Evolutionary conservation across 2,797 vertebrate species (phyloP).

Genomic region (Enteromius radiatus): DNA sequence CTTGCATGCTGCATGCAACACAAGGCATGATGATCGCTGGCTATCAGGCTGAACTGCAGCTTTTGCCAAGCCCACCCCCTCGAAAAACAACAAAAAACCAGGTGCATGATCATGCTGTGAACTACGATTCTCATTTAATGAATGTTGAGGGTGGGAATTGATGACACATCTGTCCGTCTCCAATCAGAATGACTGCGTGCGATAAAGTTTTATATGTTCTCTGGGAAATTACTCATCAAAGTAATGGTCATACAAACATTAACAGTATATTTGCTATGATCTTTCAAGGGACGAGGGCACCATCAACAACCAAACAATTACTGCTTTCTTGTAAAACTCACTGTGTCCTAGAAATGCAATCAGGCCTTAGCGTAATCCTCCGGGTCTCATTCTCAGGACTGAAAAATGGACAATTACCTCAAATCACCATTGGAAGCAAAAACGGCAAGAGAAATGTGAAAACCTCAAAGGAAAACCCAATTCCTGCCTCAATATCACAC

Average conservation of each 20-base stretch:
- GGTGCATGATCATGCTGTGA: background rate
- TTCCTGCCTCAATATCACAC: background rate
- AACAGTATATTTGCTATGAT: constrained; percentile 18
- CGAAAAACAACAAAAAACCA: background rate
- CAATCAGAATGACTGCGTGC: background rate
- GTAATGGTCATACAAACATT: constrained; percentile 17
- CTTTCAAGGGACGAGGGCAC: background rate
- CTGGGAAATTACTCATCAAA: background rate
- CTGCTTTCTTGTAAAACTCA: constrained; percentile 5
- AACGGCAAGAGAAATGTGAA: constrained; percentile 66
- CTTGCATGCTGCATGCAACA: background rate
- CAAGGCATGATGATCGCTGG: background rate
- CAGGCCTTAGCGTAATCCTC: constrained; percentile 72
- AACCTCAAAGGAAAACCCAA: constrained; percentile 12
- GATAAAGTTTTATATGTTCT: constrained; percentile 5
- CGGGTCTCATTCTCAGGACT: constrained; percentile 71
- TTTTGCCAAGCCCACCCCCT: background rate
- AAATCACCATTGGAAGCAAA: constrained; percentile 73
- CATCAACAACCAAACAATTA: constrained; percentile 14
- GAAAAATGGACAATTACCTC: constrained; percentile 76
- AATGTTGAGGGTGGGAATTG: background rate
- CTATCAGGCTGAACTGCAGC: background rate
- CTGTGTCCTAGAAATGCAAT: constrained; percentile 65
- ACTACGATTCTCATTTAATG: constrained; percentile 8
- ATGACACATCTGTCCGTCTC: background rate